A percentile compares a stretch with the other conserved stretches of the same genome.
Conservation (phyloP, 2,797 vertebrate genomes). For the Calcarius lapponicus region DNA sequence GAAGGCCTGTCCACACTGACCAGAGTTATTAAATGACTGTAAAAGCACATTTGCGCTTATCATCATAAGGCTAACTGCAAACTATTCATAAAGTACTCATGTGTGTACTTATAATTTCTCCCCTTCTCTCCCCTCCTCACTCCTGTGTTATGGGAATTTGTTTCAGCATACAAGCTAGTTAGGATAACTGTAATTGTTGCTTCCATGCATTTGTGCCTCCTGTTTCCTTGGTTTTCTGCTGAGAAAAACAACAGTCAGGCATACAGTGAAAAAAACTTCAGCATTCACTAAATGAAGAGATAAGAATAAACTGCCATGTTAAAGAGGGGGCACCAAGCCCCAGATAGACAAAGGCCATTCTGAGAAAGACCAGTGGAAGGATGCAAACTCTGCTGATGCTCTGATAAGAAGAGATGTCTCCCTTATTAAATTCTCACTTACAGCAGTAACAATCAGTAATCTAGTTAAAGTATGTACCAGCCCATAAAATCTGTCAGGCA, state of each 20-base stretch:
- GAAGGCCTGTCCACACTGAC: conserved; percentile 39
- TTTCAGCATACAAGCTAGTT: conserved; percentile 2
- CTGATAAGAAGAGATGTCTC: conserved; percentile 74
- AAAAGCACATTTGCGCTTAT: conserved; percentile 28
- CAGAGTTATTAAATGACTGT: conserved; percentile 12
- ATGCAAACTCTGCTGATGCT: conserved; percentile 53
- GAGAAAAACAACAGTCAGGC: conserved; percentile 49
- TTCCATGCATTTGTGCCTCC: conserved; percentile 4
- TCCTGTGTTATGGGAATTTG: background rate
- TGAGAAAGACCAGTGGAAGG: conserved; percentile 66
- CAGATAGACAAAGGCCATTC: conserved; percentile 54
- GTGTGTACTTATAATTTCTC: background rate
- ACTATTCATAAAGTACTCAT: conserved; percentile 6
- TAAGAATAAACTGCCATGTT: conserved; percentile 58
- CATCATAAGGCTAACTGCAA: background rate
- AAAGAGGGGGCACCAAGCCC: conserved; percentile 28
- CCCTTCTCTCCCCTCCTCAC: background rate
- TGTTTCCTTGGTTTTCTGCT: conserved; percentile 27
- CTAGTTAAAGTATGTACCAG: conserved; percentile 79
- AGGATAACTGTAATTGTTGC: background rate
- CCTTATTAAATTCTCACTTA: conserved; percentile 78
- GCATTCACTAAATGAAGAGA: conserved; percentile 42
- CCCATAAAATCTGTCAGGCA: conserved; percentile 80
- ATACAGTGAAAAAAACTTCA: conserved; percentile 40
- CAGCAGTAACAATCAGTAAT: conserved; percentile 77